Evolutionary conservation across 2,888 invertebrate genomes (phyloP).

Genomic region (Steinernema carpocapsae): DNA sequence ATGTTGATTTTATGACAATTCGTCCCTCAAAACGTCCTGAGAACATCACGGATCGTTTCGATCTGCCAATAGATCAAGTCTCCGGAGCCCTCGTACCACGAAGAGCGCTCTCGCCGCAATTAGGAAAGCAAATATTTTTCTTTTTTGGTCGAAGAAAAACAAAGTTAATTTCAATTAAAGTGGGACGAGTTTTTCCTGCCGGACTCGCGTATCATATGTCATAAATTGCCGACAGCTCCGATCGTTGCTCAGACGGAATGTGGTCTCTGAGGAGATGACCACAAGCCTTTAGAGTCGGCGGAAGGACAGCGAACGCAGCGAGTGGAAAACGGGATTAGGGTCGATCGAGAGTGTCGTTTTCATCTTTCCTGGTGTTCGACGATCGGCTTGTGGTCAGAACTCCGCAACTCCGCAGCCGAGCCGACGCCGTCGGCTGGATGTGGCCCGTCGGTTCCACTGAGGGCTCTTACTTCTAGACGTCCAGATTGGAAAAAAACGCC

Average conservation of each 20-base stretch:
- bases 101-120: background rate
- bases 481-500: background rate
- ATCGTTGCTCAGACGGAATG: background rate
- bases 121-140: constrained; percentile 2
- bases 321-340: constrained; percentile 9
- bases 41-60: no score
- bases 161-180: constrained; percentile 28
- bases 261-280: constrained; percentile 29
- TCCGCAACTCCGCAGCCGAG: constrained; percentile 15
- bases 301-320: background rate
- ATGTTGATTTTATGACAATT: constrained; percentile 3
- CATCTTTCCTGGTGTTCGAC: constrained; percentile 21
- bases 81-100: background rate
- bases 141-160: background rate
- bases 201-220: constrained; percentile 12
- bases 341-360: constrained; percentile 21
- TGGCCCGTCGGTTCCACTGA: background rate
- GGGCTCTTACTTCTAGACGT: background rate
- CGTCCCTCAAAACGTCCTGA: no score
- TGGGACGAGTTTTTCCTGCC: constrained; percentile 13
- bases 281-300: background rate
- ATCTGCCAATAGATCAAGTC: background rate
- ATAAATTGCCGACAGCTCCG: constrained; percentile 30
- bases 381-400: constrained; percentile 8
- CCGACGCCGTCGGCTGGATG: background rate